phyloP scores from a whole-genome alignment of 2,113 vertebrate species.

The Mesoclemmys tuberculata region DNA sequence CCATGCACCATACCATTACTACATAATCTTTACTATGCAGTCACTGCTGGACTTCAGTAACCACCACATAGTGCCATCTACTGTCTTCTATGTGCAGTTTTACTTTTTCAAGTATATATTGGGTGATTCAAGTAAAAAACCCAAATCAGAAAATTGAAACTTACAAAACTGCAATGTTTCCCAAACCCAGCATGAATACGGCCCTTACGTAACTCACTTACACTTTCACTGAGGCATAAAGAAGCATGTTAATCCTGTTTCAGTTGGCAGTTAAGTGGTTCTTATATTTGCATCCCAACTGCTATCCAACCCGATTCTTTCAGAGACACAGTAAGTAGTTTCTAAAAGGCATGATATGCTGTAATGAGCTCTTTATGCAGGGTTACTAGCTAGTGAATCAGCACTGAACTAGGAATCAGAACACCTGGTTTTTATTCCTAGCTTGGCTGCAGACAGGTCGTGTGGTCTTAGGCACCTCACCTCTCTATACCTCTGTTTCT shows the following conservation, averaged over 20 bases:
- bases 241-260: neutral
- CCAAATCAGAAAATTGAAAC: neutral
- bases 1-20: accelerated
- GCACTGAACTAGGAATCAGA: neutral
- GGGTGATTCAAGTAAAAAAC: neutral
- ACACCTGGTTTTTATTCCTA: neutral
- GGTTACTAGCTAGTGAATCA: neutral
- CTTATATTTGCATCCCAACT: neutral
- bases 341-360: neutral
- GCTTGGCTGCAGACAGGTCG: neutral
- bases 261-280: neutral
- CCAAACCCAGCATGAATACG: neutral
- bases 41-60: neutral
- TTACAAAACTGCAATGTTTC: neutral
- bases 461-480: neutral
- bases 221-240: neutral
- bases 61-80: conserved; percentile 32
- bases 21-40: neutral
- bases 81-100: neutral
- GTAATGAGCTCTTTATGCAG: neutral
- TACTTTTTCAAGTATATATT: neutral
- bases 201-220: neutral
- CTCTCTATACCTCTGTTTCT: neutral
- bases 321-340: neutral
- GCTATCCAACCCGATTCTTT: neutral